Evolutionary conservation across 2,888 invertebrate genomes (phyloP).

Genomic region (Bombyx huttoni): DNA sequence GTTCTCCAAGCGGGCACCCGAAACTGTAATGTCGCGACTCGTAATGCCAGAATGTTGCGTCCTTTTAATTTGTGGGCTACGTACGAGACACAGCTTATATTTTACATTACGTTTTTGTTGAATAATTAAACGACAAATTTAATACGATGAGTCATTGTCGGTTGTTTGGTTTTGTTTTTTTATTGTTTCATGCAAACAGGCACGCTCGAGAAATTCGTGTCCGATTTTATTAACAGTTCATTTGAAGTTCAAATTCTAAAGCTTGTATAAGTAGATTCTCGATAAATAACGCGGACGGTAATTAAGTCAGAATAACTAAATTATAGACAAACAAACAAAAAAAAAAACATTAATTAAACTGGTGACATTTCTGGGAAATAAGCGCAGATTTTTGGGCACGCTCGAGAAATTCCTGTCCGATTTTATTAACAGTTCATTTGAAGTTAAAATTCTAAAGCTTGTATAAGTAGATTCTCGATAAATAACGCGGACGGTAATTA

Average conservation of each 20-base stretch:
- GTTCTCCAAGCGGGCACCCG: constrained; percentile 49
- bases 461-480: background rate
- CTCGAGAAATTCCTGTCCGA: background rate
- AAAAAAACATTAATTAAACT: background rate
- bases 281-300: background rate
- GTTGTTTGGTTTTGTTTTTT: background rate
- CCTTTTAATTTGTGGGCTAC: constrained; percentile 48
- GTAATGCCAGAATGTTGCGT: constrained; percentile 55
- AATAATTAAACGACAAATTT: constrained; percentile 5
- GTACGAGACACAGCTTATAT: constrained; percentile 30
- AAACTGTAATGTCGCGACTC: constrained; percentile 55
- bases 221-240: background rate
- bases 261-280: background rate
- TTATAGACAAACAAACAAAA: too few species aligned
- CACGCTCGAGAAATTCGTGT: background rate
- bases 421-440: background rate
- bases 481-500: background rate
- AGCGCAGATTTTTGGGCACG: background rate
- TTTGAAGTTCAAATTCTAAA: background rate
- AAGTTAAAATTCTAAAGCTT: background rate
- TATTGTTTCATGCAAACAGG: too few species aligned
- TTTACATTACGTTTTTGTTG: constrained; percentile 19
- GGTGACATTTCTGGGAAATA: constrained; percentile 6
- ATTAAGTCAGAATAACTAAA: too few species aligned
- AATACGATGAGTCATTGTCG: background rate